Conservation (phyloP, 2,797 vertebrate species). For the Phoxinus dragarum region DNA sequence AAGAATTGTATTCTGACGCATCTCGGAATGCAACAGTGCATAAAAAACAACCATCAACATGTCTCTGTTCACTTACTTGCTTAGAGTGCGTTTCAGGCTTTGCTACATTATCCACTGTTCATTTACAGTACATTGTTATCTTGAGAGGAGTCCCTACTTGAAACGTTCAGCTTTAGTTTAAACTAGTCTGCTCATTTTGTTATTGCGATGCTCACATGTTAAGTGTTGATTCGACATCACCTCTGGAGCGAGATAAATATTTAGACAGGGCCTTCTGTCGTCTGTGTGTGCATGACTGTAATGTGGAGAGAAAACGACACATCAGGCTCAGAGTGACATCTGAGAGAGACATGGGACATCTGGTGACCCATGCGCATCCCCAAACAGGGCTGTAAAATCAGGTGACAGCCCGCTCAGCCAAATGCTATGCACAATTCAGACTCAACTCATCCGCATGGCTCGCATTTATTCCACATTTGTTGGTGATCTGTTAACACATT, state of each 20-base stretch:
- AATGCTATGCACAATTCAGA: slow-evolving; percentile 33
- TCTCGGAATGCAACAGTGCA: background rate
- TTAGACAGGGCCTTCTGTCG: slow-evolving; percentile 62
- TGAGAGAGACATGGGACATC: slow-evolving; percentile 59
- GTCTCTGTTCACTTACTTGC: background rate
- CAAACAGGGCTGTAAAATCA: slow-evolving; percentile 41
- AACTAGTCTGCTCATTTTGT: slow-evolving; percentile 39
- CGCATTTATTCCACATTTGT: slow-evolving; percentile 25
- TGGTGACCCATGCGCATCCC: slow-evolving; percentile 55
- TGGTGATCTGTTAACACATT: slow-evolving; percentile 41
- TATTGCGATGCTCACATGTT: slow-evolving; percentile 38
- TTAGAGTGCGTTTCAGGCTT: background rate
- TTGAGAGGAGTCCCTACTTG: slow-evolving; percentile 6
- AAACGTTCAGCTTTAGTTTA: slow-evolving; percentile 26
- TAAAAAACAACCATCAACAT: background rate
- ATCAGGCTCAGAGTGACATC: slow-evolving; percentile 50
- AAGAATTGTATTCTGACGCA: background rate
- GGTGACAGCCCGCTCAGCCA: slow-evolving; percentile 51
- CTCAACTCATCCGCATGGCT: slow-evolving; percentile 30
- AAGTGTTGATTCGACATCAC: slow-evolving; percentile 59
- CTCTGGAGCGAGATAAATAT: slow-evolving; percentile 59
- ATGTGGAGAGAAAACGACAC: slow-evolving; percentile 51
- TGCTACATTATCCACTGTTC: background rate
- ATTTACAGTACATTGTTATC: background rate
- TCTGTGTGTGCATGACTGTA: slow-evolving; percentile 45